Percentiles rank a stretch among this genome's conserved stretches.
Evolutionary conservation across 2,888 invertebrate species (phyloP).

Genomic region (Girardia tigrina): DNA sequence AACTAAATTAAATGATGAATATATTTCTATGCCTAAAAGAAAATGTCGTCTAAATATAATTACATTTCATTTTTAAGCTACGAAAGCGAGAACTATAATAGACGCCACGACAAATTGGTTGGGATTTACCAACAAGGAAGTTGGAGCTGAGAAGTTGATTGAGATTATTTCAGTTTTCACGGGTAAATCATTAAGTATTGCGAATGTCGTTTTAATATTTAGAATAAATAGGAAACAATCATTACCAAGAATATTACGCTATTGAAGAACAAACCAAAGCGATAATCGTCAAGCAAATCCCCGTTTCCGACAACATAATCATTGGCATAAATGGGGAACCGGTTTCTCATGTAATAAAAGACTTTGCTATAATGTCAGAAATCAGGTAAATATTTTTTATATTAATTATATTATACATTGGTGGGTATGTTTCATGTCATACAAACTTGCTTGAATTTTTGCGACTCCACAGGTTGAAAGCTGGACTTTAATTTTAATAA

Average conservation of each 20-base stretch:
- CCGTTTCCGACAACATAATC: neutral
- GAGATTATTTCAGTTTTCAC: neutral
- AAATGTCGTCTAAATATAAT: no score
- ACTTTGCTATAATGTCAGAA: neutral
- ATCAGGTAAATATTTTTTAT: neutral
- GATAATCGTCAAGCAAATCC: neutral
- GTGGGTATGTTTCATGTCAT: no score
- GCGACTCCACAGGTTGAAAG: no score
- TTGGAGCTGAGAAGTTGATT: neutral
- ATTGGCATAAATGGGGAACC: neutral
- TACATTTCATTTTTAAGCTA: neutral
- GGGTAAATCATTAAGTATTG: neutral
- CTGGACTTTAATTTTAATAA: no score
- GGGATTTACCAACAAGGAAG: neutral
- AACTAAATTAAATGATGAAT: no score
- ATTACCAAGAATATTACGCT: constrained; percentile 5
- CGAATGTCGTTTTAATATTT: neutral
- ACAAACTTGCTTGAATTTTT: no score
- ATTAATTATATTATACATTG: no score
- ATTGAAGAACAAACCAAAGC: neutral
- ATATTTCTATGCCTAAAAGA: no score
- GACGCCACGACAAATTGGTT: constrained; percentile 15
- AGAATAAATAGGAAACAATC: neutral
- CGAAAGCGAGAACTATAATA: neutral
- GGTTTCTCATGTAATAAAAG: neutral